Conservation (phyloP, 1,140 invertebrate species). For the Anagrus nilaparvatae region DNA sequence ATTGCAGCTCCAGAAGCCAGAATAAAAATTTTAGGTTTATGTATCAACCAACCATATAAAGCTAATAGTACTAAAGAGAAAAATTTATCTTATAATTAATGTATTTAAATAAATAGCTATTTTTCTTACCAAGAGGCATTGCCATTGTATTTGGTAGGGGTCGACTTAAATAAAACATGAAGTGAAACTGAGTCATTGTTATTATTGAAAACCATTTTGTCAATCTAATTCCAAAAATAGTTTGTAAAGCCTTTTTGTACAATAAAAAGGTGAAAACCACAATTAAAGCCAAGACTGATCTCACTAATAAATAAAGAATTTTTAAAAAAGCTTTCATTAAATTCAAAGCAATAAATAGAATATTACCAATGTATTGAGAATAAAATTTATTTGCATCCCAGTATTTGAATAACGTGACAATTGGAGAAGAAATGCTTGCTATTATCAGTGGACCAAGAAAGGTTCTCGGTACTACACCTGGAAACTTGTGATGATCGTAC, state of each 20-base stretch:
- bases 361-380: slow-evolving; percentile 83
- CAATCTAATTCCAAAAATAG: slow-evolving; percentile 68
- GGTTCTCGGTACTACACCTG: slow-evolving; percentile 94
- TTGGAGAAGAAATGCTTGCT: slow-evolving; percentile 65
- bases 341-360: slow-evolving; percentile 3
- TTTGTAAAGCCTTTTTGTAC: slow-evolving; percentile 59
- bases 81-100: slow-evolving; percentile 4
- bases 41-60: slow-evolving; percentile 73
- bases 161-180: slow-evolving; percentile 92
- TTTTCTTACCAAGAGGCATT: slow-evolving; percentile 70
- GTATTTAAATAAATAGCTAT: slow-evolving; percentile 2
- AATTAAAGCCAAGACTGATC: slow-evolving; percentile 62
- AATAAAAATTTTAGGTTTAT: slow-evolving; percentile 67
- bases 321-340: slow-evolving; percentile 3
- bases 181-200: slow-evolving; percentile 91
- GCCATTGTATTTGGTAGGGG: slow-evolving; percentile 95
- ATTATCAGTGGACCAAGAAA: slow-evolving; percentile 90
- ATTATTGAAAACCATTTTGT: slow-evolving; percentile 75
- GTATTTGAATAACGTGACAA: slow-evolving; percentile 58
- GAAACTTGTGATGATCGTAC: slow-evolving; percentile 98
- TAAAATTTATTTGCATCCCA: slow-evolving; percentile 76
- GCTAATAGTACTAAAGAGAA: slow-evolving; percentile 72
- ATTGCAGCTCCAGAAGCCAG: slow-evolving; percentile 75
- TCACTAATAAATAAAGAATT: slow-evolving; percentile 59
- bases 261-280: slow-evolving; percentile 66